These are phyloP conservation scores for Epistrophe grossulariae DNA, from an alignment of 2,888 invertebrate species.

Conservation along the genomic window DNA sequence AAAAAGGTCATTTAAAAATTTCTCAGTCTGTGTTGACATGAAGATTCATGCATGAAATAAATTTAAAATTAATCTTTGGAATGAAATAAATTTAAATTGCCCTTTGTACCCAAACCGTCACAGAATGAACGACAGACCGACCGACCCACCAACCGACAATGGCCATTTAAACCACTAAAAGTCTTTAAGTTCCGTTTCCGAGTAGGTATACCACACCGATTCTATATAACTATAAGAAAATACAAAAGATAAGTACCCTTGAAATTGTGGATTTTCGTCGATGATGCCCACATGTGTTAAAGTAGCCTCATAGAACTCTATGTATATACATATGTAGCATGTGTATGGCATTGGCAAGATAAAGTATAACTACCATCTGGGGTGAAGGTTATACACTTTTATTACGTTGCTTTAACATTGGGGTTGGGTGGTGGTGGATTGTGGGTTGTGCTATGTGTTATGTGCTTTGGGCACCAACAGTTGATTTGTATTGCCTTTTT, in stretches of 20 bases:
- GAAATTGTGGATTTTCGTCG: slow-evolving; percentile 72
- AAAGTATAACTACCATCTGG: slow-evolving; percentile 67
- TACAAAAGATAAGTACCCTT: slow-evolving; percentile 50
- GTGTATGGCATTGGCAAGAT: slow-evolving; percentile 38
- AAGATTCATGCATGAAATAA: slow-evolving; percentile 32
- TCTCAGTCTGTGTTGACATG: neutral
- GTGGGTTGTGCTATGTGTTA: slow-evolving; percentile 39
- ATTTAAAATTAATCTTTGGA: slow-evolving; percentile 60
- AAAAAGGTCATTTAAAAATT: slow-evolving; percentile 1
- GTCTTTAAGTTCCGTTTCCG: slow-evolving; percentile 57
- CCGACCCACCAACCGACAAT: neutral
- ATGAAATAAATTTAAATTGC: slow-evolving; percentile 70
- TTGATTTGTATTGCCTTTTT: slow-evolving; percentile 41
- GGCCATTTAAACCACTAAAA: slow-evolving; percentile 18
- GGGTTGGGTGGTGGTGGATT: slow-evolving; percentile 40
- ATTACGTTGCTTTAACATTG: slow-evolving; percentile 64
- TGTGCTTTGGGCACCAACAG: slow-evolving; percentile 1
- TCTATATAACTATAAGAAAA: neutral
- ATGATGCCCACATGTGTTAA: slow-evolving; percentile 45
- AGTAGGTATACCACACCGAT: neutral
- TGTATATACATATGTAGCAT: slow-evolving; percentile 34
- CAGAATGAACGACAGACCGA: neutral
- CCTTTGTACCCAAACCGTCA: slow-evolving; percentile 13
- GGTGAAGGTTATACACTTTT: slow-evolving; percentile 72
- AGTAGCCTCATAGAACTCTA: neutral